Base-by-base conservation (phyloP, 2,113 vertebrate genomes). In the Columba livia region DNA sequence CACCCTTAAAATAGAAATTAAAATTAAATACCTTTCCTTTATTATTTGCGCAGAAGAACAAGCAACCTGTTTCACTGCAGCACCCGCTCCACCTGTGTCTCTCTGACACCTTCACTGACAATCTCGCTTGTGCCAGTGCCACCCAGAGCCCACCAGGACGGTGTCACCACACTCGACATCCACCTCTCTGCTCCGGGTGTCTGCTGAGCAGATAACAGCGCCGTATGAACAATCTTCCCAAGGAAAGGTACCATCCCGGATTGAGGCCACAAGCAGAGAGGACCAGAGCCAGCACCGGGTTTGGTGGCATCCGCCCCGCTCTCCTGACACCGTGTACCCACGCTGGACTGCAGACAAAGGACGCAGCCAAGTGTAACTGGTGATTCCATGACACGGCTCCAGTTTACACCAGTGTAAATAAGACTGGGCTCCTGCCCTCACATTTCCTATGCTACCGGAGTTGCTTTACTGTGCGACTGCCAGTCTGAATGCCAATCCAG, bases 1-100 rank as follows among this genome's bases (percentile, higher is more conserved):
- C 73, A 94, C 47, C 62, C 54, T 91, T 77, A 88, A 95, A 92
- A 85, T 16, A 91, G 61, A 91, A 93, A 90, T 93, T 11, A 81
- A 84, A 81, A 79, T 60, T 47, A 77, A 94, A 42, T 62, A 74
- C 74, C 47, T 83, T 77, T 56, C 9, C 5, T 47, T 34, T 51
- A 12, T 44, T 77, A 23, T 71, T 64, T 78, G 73, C 29, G 40
- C 17, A 9, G 64, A 75, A 29, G 28, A 36, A 85, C 92, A 75
- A 82, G 54, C 47, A 79, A 29, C 15, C 2, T 4, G 18, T 61
- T 60, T 34, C 36, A 44, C 5, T 29, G 57, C 58, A 57, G 54
- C 36, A 70, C 31, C 36, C 28, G 26, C 77, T 56, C 57, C n/a
- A 67, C 66, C 38, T 53, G 51, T 66, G 64, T 51, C 88, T 78